phyloP scores from a whole-genome alignment of 2,888 invertebrate species.

The Watsonalla cultraria region DNA sequence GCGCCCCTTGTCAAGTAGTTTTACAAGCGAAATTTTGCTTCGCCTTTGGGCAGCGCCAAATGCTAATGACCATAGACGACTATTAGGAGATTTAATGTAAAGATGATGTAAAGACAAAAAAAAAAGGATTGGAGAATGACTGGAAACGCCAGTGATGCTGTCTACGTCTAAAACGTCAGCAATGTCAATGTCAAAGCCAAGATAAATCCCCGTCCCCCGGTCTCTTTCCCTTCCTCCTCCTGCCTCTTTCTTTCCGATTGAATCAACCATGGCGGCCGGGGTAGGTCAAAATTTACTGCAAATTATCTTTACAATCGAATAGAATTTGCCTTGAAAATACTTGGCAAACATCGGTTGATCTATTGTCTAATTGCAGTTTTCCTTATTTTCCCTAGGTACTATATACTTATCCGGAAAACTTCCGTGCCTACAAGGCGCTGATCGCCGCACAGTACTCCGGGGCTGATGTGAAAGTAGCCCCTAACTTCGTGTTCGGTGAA shows the following conservation, averaged over 20 bases:
- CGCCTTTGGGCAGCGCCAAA: no score
- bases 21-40: no score
- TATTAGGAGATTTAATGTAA: no score
- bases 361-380: constrained; percentile 18
- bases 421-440: constrained; percentile 97
- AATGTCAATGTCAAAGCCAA: constrained; percentile 35
- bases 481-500: constrained; percentile 94
- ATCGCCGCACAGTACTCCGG: constrained; percentile 98
- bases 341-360: neutral
- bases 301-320: constrained; percentile 54
- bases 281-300: constrained; percentile 74
- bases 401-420: constrained; percentile 98
- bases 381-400: constrained; percentile 88
- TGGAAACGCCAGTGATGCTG: no score
- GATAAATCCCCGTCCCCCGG: no score
- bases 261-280: constrained; percentile 84
- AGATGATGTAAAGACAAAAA: no score
- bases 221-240: constrained; percentile 1
- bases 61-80: no score
- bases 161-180: constrained; percentile 1
- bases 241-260: constrained; percentile 47
- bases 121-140: no score
- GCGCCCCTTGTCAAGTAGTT: no score
- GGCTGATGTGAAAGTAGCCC: constrained; percentile 88
- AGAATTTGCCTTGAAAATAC: constrained; percentile 10